Evolutionary conservation across 2,797 vertebrate species (phyloP).

Genomic region (Bovichtus variegatus): DNA sequence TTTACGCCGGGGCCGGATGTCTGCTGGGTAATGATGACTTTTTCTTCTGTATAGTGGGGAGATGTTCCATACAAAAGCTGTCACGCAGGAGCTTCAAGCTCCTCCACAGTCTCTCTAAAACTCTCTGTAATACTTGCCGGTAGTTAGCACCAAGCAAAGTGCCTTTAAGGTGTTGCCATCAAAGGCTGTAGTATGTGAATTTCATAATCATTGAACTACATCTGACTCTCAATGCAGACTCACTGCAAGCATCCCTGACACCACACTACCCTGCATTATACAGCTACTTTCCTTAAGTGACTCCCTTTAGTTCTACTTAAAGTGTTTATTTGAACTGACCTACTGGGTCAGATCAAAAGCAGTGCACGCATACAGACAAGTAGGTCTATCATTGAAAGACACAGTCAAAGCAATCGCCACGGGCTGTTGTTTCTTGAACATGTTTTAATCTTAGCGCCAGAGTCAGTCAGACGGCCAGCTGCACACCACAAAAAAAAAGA

Average conservation of each 20-base stretch:
- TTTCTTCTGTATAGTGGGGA: neutral
- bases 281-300: neutral
- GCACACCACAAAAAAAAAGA: no score
- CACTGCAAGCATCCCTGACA: neutral
- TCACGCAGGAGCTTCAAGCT: neutral
- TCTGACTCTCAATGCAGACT: neutral
- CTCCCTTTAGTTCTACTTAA: slow-evolving; percentile 7
- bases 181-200: neutral
- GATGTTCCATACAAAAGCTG: neutral
- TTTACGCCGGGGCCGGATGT: slow-evolving; percentile 19
- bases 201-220: neutral
- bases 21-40: slow-evolving; percentile 33
- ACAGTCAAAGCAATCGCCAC: neutral
- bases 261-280: neutral
- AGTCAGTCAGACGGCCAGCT: neutral
- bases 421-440: neutral
- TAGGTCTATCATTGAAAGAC: neutral
- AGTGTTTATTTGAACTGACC: neutral
- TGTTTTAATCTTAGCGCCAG: neutral
- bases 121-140: neutral
- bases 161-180: neutral
- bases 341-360: neutral
- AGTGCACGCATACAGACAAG: neutral
- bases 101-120: neutral
- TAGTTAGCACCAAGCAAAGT: neutral